Conservation (phyloP, 2,888 invertebrate genomes). For the Drosophila aldrichi region DNA sequence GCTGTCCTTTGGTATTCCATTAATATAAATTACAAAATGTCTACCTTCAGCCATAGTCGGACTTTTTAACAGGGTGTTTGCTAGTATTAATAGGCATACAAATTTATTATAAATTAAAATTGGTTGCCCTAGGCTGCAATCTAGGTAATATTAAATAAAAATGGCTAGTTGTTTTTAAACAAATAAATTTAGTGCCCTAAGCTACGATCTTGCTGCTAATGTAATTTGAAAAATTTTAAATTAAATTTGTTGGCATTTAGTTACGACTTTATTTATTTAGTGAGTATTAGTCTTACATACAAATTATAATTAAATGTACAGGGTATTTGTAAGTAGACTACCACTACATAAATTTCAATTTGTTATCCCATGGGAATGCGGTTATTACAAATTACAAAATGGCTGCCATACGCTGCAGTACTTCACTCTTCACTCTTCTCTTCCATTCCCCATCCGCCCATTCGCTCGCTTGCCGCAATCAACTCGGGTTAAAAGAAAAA, state of each 20-base stretch:
- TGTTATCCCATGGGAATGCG: slow-evolving; percentile 10
- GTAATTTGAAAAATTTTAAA: too few relatives aligned
- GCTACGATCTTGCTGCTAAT: neutral
- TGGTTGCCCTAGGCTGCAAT: neutral
- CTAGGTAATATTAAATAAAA: neutral
- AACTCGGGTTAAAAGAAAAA: slow-evolving; percentile 30
- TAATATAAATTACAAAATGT: neutral
- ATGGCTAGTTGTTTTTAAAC: neutral
- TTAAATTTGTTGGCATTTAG: too few relatives aligned
- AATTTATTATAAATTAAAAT: neutral
- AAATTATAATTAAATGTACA: neutral
- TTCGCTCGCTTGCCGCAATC: slow-evolving; percentile 39
- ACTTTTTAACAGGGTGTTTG: neutral
- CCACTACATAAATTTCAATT: neutral
- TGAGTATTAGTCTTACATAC: too few relatives aligned
- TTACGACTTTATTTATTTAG: neutral
- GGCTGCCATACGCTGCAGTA: slow-evolving; percentile 36
- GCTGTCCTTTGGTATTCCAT: neutral
- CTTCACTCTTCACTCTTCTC: neutral
- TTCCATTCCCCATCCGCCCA: neutral
- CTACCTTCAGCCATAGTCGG: neutral
- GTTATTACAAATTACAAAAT: slow-evolving; percentile 60
- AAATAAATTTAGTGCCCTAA: neutral
- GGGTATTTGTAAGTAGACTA: slow-evolving; percentile 12
- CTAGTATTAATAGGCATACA: neutral